Base-by-base conservation (phyloP, 1,140 invertebrate genomes). In the Drosophila nannoptera region DNA sequence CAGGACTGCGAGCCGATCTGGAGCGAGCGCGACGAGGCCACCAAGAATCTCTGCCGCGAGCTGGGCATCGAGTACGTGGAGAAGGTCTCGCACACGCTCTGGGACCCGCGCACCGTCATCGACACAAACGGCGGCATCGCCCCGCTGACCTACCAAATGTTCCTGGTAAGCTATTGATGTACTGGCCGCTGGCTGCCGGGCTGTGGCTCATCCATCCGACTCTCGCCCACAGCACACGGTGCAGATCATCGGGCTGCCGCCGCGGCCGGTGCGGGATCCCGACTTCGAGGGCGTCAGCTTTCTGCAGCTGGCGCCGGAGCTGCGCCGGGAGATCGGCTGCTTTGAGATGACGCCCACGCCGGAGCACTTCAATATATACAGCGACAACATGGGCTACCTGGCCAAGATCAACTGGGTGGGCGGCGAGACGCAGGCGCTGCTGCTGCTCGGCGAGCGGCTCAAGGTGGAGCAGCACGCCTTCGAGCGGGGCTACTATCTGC, bases 1-100 rank as follows among this genome's bases (percentile, higher is more conserved):
- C 92, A 93, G 88, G 94, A 95, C 78, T 93, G 93, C 74, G 94
- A 95, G 88, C 93, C 94, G 0, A 92, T 94, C 49, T 95, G 94
- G 93, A 91, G 90, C 2, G 75, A 90, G 2, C 89, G 94, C 33
- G 94, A 95, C 87, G 90, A 92, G n/a, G 70, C 81, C 5, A 92
- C 94, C 0, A 92, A 91, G 56, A 64, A 84, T 11, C 78, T 93
- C 5, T 95, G 94, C 70, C 69, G 87, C 1, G 90, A 93, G 56
- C 87, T 91, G 29, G 91, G 90, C 42, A 91, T 94, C 2, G 80
- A 91, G 55, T 92, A 91, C 22, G 88, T 90, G 14, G 93, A 93
- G 69, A 91, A 91, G 76, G 92, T 94, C 2, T 94, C 94, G 0
- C 94, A 95, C 77, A 95, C 94, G 0, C 89, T 95, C 7, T 95